Conservation (phyloP, 1,140 invertebrate species). For the Subanguina moxae region DNA sequence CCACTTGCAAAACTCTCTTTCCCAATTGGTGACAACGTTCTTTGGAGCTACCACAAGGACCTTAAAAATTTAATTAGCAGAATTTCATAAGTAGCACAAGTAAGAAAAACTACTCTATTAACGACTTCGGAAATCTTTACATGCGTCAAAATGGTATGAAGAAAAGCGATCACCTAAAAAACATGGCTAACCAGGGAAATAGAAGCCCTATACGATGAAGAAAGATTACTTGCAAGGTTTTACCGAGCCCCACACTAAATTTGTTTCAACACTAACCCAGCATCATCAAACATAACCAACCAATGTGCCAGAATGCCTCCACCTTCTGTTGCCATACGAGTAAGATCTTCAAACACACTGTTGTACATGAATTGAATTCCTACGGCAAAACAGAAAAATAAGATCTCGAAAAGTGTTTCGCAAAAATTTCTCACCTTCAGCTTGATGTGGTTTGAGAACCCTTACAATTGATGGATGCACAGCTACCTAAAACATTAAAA, state of each 20-base stretch:
- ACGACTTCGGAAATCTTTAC: conserved; percentile 73
- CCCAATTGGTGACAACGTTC: conserved; percentile 92
- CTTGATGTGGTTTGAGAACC: conserved; percentile 92
- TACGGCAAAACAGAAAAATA: background rate
- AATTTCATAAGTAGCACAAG: background rate
- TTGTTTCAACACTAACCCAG: too few species aligned
- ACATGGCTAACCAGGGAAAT: too few species aligned
- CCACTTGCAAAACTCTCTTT: conserved; percentile 76
- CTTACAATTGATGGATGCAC: too few species aligned
- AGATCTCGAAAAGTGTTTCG: too few species aligned
- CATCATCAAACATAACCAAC: too few species aligned
- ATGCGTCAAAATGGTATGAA: conserved; percentile 65
- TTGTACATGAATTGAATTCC: conserved; percentile 91
- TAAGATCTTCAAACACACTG: too few species aligned
- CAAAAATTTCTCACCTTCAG: conserved; percentile 55
- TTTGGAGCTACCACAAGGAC: conserved; percentile 82
- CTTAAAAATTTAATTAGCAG: background rate
- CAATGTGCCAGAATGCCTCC: too few species aligned
- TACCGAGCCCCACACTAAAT: too few species aligned
- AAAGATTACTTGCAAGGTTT: too few species aligned
- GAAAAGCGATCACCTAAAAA: too few species aligned
- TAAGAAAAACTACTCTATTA: conserved; percentile 52
- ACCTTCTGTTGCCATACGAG: too few species aligned
- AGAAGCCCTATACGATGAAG: too few species aligned
- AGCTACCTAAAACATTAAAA: conserved; percentile 76